Evolutionary conservation across 2,113 vertebrate species (phyloP), one percentile per base, ranked within the genome.

Genomic region (Gnathochromis pfefferi): DNA sequence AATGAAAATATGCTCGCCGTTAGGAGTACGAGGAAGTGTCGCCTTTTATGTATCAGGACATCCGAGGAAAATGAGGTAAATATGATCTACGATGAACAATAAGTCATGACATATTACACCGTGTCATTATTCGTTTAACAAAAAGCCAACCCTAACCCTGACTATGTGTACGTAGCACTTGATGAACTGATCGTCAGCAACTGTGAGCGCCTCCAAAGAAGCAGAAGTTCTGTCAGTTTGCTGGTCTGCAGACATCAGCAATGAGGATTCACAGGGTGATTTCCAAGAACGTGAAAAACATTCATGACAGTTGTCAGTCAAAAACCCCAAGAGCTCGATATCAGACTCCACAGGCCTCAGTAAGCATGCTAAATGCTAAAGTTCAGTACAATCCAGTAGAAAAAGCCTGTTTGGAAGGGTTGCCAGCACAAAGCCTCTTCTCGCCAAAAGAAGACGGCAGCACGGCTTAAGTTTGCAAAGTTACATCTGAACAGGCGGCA

Each of bases 401-500:
- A 70, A 23, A 40, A 70, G 31, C 17, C 60, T 38, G 17, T n/a
- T 65, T 35, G 60, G 10, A 6, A 40, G 0, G 11, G 35, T 9
- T 42, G 33, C 33, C 26, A 42, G 63, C 35, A 70, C 35, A 70
- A 40, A 42, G n/a, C 11, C 0, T 68, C n/a, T 21, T 14, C 63
- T 40, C 5, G 7, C 33, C 35, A 68, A 68, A 68, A 40, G 35
- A 40, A 68, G 33, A 40, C 11, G 1, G 33, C 33, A 65, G 31
- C 33, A 2, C 7, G 19, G 33, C 60, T 1, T n/a, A 65, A 38
- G 33, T 68, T 68, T 68, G 63, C 35, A 40, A 68, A 70, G 63
- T 70, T 6, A 14, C 19, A 1, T 70, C 33, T 14, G 63, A 14
- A 70, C 0, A 40, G 11, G n/a, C 12, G 0, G 35, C 35, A 4